Evolutionary conservation across 92 coral and sea anemone species (phyloP).

Genomic region (Zoanthus gigantus): DNA sequence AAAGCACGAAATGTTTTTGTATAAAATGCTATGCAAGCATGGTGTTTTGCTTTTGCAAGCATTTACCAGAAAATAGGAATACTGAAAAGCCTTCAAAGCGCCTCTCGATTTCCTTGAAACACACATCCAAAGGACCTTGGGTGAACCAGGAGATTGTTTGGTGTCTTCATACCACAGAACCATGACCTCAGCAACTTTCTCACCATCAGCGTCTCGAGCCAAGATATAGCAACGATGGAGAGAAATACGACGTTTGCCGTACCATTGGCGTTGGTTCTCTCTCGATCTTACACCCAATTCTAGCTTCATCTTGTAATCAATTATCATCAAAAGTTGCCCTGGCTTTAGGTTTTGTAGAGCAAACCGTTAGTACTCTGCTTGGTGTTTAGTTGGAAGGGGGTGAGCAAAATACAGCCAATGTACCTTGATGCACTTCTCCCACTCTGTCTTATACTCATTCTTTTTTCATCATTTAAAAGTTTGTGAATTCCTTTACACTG

Average conservation of each 20-base stretch:
- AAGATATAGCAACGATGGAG: constrained; percentile 6
- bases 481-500: constrained; percentile 30
- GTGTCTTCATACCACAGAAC: constrained; percentile 29
- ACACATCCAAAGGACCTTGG: constrained; percentile 3
- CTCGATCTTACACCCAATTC: neutral
- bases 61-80: constrained; percentile 32
- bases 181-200: neutral
- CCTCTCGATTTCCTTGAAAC: neutral
- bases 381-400: constrained; percentile 4
- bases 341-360: neutral
- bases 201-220: neutral
- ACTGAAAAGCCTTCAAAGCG: constrained; percentile 10
- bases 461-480: constrained; percentile 17
- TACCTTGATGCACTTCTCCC: neutral
- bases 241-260: neutral
- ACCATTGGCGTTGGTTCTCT: constrained; percentile 7
- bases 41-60: neutral
- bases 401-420: constrained; percentile 17
- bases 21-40: neutral
- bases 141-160: constrained; percentile 23
- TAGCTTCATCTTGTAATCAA: constrained; percentile 13
- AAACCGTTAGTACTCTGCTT: constrained; percentile 17
- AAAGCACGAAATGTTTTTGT: neutral
- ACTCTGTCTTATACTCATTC: neutral
- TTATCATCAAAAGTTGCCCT: neutral